These are phyloP conservation scores for Pogonocherus hispidulus DNA, from an alignment of 2,888 invertebrate species.

Conservation along the genomic window DNA sequence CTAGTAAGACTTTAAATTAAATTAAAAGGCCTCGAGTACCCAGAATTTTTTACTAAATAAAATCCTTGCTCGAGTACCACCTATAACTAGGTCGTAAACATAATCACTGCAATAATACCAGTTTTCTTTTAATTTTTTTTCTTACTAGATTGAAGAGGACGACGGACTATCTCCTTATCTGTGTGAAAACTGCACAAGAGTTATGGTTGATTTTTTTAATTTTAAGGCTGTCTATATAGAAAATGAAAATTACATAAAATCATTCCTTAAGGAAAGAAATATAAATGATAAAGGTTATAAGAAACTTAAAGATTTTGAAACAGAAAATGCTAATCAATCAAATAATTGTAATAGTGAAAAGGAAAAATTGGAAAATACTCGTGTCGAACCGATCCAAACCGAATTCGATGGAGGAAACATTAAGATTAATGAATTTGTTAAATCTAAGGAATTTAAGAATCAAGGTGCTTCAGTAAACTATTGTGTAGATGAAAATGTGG, in stretches of 20 bases:
- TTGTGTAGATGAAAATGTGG: neutral
- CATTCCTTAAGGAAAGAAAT: neutral
- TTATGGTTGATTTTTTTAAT: conserved; percentile 46
- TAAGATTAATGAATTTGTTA: too few species aligned
- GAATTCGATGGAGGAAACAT: too few species aligned
- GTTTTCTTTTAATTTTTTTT: neutral
- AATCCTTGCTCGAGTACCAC: too few species aligned
- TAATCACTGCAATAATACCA: too few species aligned
- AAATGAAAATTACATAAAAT: conserved; percentile 43
- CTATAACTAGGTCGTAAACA: too few species aligned
- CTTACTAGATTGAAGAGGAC: conserved; percentile 30
- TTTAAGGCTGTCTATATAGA: conserved; percentile 44
- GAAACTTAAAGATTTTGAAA: neutral
- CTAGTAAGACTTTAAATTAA: too few species aligned
- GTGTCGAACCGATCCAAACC: too few species aligned
- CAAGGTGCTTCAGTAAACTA: neutral
- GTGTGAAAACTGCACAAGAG: conserved; percentile 46
- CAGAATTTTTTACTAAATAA: too few species aligned
- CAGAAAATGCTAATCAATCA: neutral
- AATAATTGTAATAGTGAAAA: conserved; percentile 8
- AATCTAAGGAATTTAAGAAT: neutral
- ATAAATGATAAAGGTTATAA: neutral
- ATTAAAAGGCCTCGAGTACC: too few species aligned
- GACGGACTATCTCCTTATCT: conserved; percentile 41
- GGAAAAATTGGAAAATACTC: neutral